Evolutionary conservation across 1,140 invertebrate genomes (phyloP).

Genomic region (Lerema accius): DNA sequence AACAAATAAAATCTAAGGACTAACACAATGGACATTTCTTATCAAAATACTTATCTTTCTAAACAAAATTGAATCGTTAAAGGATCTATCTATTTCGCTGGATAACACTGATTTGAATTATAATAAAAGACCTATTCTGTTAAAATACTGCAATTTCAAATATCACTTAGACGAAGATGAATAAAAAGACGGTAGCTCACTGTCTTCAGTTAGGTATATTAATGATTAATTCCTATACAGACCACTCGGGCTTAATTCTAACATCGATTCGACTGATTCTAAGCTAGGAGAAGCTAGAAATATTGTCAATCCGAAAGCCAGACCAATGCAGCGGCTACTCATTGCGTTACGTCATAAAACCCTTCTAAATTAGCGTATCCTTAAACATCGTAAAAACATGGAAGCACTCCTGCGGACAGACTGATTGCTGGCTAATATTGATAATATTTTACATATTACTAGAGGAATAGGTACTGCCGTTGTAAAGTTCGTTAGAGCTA

Average conservation of each 20-base stretch:
- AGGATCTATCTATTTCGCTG: not conserved
- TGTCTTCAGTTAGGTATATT: not conserved
- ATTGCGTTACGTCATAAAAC: conserved; percentile 60
- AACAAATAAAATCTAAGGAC: conserved; percentile 8
- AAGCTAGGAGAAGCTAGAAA: conserved; percentile 49
- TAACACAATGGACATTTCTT: conserved; percentile 8
- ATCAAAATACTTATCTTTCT: conserved; percentile 24
- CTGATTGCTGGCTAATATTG: conserved; percentile 68
- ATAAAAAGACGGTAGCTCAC: conserved; percentile 7
- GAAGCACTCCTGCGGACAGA: conserved; percentile 81
- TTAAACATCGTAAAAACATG: conserved; percentile 77
- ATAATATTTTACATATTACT: conserved; percentile 36
- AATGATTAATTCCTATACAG: conserved; percentile 15
- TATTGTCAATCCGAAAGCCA: conserved; percentile 72
- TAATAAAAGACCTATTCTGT: not conserved
- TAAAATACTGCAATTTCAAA: conserved; percentile 9
- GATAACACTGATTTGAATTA: not conserved
- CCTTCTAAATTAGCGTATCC: conserved; percentile 67
- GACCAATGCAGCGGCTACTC: conserved; percentile 47
- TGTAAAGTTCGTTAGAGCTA: conserved; percentile 37
- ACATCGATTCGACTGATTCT: conserved; percentile 35
- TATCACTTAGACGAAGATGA: not conserved
- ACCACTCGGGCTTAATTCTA: conserved; percentile 14
- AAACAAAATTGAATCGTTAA: conserved; percentile 22
- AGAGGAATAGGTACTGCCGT: conserved; percentile 33